phyloP scores from a whole-genome alignment of 2,113 vertebrate genomes.

The Myxocyprinus asiaticus region DNA sequence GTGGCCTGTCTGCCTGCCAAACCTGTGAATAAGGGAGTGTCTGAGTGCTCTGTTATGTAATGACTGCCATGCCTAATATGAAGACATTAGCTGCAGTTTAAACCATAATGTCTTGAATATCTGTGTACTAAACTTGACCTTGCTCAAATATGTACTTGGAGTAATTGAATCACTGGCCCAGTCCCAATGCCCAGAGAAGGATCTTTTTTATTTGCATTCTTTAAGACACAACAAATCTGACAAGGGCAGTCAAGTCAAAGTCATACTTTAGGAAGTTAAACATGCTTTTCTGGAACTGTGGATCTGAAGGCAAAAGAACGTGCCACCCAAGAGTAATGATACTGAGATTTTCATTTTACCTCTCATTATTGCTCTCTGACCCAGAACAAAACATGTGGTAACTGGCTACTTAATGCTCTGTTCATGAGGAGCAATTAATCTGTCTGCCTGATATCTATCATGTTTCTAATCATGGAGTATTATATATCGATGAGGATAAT shows the following conservation, averaged over 20 bases:
- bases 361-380: slow-evolving; percentile 1
- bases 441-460: neutral
- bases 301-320: neutral
- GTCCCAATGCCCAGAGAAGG: neutral
- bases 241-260: slow-evolving; percentile 8
- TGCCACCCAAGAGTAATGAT: neutral
- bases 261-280: neutral
- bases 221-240: slow-evolving; percentile 9
- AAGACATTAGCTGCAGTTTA: slow-evolving; percentile 32
- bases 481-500: slow-evolving; percentile 42
- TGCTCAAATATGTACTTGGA: slow-evolving; percentile 39
- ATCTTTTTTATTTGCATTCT: neutral
- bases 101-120: slow-evolving; percentile 33
- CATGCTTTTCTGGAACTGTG: neutral
- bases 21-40: slow-evolving; percentile 12
- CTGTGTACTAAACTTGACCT: slow-evolving; percentile 30
- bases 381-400: slow-evolving; percentile 4
- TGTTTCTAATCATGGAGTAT: slow-evolving; percentile 26
- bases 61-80: slow-evolving; percentile 26
- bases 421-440: neutral
- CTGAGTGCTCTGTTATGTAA: slow-evolving; percentile 31
- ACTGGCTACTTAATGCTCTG: neutral
- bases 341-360: neutral
- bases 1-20: slow-evolving; percentile 26
- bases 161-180: slow-evolving; percentile 32